phyloP scores from a whole-genome alignment of 1,140 invertebrate genomes.

The Orius laevigatus region DNA sequence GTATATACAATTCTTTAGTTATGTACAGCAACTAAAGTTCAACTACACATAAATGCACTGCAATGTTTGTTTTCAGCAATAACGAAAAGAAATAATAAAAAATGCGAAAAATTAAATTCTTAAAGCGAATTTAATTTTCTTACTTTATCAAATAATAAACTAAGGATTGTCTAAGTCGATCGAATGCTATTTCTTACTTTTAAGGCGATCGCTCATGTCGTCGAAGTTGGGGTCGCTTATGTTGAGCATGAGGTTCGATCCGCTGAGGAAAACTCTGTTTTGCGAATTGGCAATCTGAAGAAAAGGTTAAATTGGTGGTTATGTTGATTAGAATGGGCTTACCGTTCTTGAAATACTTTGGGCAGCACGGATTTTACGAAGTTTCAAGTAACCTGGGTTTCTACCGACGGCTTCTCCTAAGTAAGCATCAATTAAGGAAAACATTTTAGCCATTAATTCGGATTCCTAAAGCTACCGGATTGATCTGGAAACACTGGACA shows the following conservation, averaged over 20 bases:
- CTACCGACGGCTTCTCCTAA: constrained; percentile 86
- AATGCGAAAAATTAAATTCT: no score
- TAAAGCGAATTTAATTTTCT: no score
- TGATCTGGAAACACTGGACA: no score
- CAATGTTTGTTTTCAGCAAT: no score
- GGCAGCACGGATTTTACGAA: constrained; percentile 92
- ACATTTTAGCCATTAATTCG: no score
- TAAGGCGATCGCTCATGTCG: constrained; percentile 60
- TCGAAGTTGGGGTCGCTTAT: constrained; percentile 89
- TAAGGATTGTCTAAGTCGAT: no score
- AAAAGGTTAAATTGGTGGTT: constrained; percentile 16
- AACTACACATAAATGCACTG: no score
- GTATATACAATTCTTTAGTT: no score
- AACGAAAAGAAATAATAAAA: no score
- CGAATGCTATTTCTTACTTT: constrained; percentile 18
- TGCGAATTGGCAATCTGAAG: constrained; percentile 78
- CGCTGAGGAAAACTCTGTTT: constrained; percentile 87
- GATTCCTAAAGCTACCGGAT: no score
- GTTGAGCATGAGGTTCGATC: constrained; percentile 90
- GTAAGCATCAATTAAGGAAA: constrained; percentile 53
- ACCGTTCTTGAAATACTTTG: constrained; percentile 94
- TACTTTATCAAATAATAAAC: no score
- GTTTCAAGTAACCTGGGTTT: constrained; percentile 95
- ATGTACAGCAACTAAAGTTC: no score
- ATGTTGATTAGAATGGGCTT: constrained; percentile 26